Evolutionary conservation across 1,140 invertebrate species (phyloP), one percentile per base, ranked within the genome.

Genomic region (Polypedilum vanderplanki): DNA sequence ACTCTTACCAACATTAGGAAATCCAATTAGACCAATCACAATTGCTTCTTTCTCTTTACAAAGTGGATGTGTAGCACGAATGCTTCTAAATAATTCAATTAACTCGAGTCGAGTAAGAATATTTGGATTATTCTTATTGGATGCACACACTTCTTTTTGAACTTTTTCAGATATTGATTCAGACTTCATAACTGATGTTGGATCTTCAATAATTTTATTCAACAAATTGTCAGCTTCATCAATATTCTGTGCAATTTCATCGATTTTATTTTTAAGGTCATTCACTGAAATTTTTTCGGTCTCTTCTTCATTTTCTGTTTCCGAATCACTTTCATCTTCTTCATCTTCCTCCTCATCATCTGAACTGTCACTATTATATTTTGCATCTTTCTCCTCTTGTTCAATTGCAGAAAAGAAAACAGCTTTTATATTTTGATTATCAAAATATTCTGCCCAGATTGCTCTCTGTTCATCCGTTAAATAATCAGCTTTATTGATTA

Each of bases 1-100:
- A 85, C 96, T 98, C 85, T 99, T 99, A 15, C 98, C 98, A 41
- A 99, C 98, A 87, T 99, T 99, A 0, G 98, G 98, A 86, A 99
- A 99, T 0, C 98, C 98, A 78, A 98, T 95, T 83, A 98, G 87
- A 65, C 96, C 96, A 77, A 98, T 88, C 41, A 93, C 20, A 18
- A 70, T 22, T 5, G 15, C 95, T 0, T 90, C 87, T 12, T 90
- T 80, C 65, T 82, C 84, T 67, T 85, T 81, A 2, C 83, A 88
- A 77, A 87, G 85, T 76, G 87, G 90, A 75, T 82, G 78, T 4
- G 82, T 85, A 76, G 78, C 82, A 78, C 90, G 88, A 46, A 93
- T 83, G 18, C 80, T 85, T 78, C 87, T 89, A 41, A 97, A 90
- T 12, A 96, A 85, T 75, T 86, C 82, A 73, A 91, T 87, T 17